Percentiles rank a stretch among this genome's conserved stretches.
Conservation (phyloP, 2,797 vertebrate genomes). For the Anguilla obscura region DNA sequence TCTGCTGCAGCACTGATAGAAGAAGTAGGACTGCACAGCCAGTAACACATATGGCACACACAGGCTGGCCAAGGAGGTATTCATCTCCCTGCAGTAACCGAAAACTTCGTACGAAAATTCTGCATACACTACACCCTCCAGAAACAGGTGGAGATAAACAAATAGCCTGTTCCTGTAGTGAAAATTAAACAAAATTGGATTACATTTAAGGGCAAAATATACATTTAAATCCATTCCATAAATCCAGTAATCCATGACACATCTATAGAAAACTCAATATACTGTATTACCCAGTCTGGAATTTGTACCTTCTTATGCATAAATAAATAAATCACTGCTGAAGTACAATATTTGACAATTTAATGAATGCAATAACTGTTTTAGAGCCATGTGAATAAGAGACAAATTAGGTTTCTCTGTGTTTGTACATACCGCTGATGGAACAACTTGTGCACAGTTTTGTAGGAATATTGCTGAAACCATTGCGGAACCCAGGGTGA, state of each 20-base stretch:
- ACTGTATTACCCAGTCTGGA: not conserved
- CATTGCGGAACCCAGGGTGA: conserved; percentile 72
- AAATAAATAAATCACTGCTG: not conserved
- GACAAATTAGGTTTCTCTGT: not conserved
- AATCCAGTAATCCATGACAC: not conserved
- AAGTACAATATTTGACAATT: not conserved
- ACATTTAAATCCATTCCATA: not conserved
- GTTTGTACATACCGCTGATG: conserved; percentile 78
- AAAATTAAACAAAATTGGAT: conserved; percentile 8
- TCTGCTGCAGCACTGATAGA: conserved; percentile 79
- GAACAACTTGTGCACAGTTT: conserved; percentile 76
- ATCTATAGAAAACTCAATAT: not conserved
- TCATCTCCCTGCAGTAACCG: conserved; percentile 85
- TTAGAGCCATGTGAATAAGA: not conserved
- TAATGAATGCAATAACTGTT: not conserved
- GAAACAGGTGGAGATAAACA: conserved; percentile 77
- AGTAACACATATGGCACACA: conserved; percentile 86
- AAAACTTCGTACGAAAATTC: conserved; percentile 90
- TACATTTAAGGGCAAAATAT: not conserved
- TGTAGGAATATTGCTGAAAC: conserved; percentile 67
- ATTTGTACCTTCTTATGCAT: not conserved
- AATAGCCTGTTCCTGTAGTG: conserved; percentile 80
- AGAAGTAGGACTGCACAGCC: conserved; percentile 73
- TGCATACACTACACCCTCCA: conserved; percentile 80
- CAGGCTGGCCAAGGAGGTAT: conserved; percentile 69